Conservation (phyloP, 2,113 vertebrate genomes). For the Mellivora capensis region DNA sequence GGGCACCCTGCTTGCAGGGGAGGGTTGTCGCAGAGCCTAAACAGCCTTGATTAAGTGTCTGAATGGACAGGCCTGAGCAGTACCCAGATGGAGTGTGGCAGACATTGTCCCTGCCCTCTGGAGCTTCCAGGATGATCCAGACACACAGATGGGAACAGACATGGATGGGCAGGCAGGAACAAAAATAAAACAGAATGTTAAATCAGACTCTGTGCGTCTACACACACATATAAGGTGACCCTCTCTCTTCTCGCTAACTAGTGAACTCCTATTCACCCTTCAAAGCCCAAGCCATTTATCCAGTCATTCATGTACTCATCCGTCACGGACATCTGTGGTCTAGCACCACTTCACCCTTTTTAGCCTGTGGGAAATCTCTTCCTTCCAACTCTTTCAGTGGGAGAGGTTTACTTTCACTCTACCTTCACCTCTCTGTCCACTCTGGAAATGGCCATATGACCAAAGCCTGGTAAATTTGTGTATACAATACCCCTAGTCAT, state of each 20-base stretch:
- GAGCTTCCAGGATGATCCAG: constrained; percentile 49
- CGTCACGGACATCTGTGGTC: background rate
- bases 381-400: background rate
- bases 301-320: background rate
- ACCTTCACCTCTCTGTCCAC: background rate
- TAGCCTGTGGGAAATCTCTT: background rate
- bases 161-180: background rate
- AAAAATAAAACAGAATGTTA: background rate
- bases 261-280: constrained; percentile 50
- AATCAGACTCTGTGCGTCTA: background rate
- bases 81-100: constrained; percentile 48
- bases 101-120: constrained; percentile 50
- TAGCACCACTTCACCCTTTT: background rate
- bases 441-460: background rate
- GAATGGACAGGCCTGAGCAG: constrained; percentile 50
- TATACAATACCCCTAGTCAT: background rate
- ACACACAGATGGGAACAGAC: constrained; percentile 25
- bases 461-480: background rate
- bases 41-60: constrained; percentile 38
- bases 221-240: background rate
- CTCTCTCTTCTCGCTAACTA: background rate
- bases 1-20: background rate
- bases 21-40: background rate
- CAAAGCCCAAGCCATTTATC: background rate
- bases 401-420: background rate